Evolutionary conservation across 2,888 invertebrate genomes (phyloP).

Genomic region (Cordilura impudica): DNA sequence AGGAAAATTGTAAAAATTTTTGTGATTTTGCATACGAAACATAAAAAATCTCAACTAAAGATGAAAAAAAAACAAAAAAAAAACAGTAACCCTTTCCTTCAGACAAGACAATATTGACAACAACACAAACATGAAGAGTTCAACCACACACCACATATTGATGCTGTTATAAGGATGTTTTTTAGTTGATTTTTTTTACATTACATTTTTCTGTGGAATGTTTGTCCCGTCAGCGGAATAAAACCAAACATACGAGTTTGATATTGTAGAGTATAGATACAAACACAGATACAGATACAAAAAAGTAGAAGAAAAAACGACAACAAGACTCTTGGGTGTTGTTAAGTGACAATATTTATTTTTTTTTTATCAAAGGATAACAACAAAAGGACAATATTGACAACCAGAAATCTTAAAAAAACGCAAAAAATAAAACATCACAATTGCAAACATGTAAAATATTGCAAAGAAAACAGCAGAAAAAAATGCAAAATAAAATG

Average conservation of each 20-base stretch:
- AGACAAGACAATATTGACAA: conserved; percentile 49
- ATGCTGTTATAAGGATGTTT: conserved; percentile 29
- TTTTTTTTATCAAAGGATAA: conserved; percentile 46
- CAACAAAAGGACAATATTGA: conserved; percentile 41
- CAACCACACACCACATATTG: conserved; percentile 1
- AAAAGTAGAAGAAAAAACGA: conserved; percentile 1
- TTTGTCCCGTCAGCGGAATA: conserved; percentile 71
- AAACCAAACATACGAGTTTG: conserved; percentile 64
- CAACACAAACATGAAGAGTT: not conserved
- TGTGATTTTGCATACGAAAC: conserved; percentile 71
- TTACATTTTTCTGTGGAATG: conserved; percentile 8
- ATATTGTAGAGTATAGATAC: conserved; percentile 59
- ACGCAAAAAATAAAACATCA: conserved; percentile 58
- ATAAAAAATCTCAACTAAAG: conserved; percentile 42
- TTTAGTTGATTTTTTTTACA: too few relatives aligned
- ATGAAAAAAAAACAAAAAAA: conserved; percentile 10
- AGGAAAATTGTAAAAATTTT: conserved; percentile 48
- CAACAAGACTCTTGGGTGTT: conserved; percentile 73
- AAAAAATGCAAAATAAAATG: not conserved
- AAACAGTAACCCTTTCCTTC: conserved; percentile 42
- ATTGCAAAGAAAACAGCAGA: conserved; percentile 33
- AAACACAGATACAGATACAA: conserved; percentile 32
- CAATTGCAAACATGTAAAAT: conserved; percentile 65
- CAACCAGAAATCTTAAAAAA: conserved; percentile 37
- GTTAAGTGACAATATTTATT: conserved; percentile 69